Evolutionary conservation across 1,140 invertebrate species (phyloP), one percentile per base, ranked within the genome.

Genomic region (Thalassaphorura encarpata): DNA sequence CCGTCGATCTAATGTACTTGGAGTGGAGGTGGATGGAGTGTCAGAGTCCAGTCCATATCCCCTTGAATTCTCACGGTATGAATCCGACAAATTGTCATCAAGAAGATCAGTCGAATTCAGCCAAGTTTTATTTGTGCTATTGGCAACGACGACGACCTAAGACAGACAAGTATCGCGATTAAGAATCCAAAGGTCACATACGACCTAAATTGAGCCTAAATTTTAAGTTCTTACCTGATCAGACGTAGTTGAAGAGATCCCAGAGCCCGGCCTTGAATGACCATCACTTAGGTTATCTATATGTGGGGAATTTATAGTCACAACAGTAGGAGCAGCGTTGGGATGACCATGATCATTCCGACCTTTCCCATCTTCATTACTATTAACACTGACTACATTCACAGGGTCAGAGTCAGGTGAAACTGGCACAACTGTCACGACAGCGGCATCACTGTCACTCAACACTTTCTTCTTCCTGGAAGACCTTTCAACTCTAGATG

Each of bases 1-100:
- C 6, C 40, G 39, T 45, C 54, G 81, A 59, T 85, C 84, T 11
- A 86, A 68, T 43, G 82, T 55, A 45, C 52, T 59, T 2, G 57
- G 49, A 1, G 58, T 56, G 8, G 62, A 61, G 33, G 33, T 36
- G 4, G 57, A 54, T 16, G 60, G 54, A 21, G 29, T 39, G 3
- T 19, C 48, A 42, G 52, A 26, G 16, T 24, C 3, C 16, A 45
- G 16, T 21, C 28, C 19, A 29, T 41, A 43, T 4, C 45, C 41
- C 8, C 54, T 48, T 6, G 28, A 5, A 13, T 29, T 27, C 5
- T 5, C 48, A 51, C 16, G 28, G 26, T 21, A 51, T 11, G 19
- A 18, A 15, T 27, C 53, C 4, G 28, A 50, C 39, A 26, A 29
- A 21, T 29, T 46, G 43, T 48, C 52, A 18, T 50, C 54, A 29